Percentiles rank a stretch among this genome's conserved stretches.
Conservation (phyloP, 2,797 vertebrate genomes). For the Pempheris klunzingeri region DNA sequence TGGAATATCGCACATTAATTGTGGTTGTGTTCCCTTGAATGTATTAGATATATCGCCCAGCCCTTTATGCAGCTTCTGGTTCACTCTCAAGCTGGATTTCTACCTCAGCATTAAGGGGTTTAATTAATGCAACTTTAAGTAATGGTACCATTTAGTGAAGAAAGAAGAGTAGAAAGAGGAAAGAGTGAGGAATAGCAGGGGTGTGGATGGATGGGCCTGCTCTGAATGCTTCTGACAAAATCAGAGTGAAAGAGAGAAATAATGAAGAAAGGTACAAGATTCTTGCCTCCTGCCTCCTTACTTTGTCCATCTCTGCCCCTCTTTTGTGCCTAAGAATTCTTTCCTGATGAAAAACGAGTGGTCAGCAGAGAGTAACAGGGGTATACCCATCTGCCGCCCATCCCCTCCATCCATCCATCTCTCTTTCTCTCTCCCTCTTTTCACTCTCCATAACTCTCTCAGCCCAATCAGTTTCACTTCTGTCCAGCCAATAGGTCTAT, state of each 20-base stretch:
- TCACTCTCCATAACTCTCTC: conserved; percentile 61
- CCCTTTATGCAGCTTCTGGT: too few species aligned
- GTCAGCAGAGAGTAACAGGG: conserved; percentile 62
- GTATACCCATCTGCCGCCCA: conserved; percentile 70
- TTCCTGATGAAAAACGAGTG: conserved; percentile 56
- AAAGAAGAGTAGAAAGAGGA: background rate
- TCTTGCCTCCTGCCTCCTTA: conserved; percentile 11
- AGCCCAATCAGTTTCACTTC: conserved; percentile 76
- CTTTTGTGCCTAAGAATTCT: conserved; percentile 47
- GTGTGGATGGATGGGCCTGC: conserved; percentile 5
- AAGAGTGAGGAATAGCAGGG: background rate
- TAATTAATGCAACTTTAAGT: background rate
- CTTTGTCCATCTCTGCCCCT: conserved; percentile 37
- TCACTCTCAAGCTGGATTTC: too few species aligned
- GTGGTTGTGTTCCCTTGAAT: too few species aligned
- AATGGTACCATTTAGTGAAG: background rate
- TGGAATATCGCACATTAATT: too few species aligned
- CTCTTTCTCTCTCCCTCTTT: conserved; percentile 49
- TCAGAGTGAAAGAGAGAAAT: background rate
- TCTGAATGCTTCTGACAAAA: background rate
- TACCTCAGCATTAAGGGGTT: background rate
- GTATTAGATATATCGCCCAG: too few species aligned
- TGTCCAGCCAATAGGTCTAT: conserved; percentile 66
- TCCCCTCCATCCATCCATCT: conserved; percentile 49
- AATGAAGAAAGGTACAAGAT: background rate